A percentile compares a stretch with the other conserved stretches of the same genome.
Evolutionary conservation across 2,113 vertebrate species (phyloP).

Genomic region (Odobenus rosmarus): DNA sequence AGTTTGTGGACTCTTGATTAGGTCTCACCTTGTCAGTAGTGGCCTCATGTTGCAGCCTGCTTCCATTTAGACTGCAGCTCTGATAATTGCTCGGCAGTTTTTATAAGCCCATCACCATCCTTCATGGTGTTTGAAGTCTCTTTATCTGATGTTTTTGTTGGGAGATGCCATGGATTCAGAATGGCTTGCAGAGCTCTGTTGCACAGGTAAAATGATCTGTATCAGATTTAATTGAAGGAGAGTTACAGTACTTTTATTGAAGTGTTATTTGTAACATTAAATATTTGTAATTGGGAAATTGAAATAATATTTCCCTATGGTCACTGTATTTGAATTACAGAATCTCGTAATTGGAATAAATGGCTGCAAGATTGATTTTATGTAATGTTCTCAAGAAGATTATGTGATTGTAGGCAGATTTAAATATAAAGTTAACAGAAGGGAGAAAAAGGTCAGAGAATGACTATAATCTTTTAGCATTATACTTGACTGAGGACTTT

Average conservation of each 20-base stretch:
- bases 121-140: conserved; percentile 77
- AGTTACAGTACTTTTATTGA: not conserved
- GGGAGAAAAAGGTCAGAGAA: not conserved
- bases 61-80: conserved; percentile 83
- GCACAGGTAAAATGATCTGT: conserved; percentile 89
- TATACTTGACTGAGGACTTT: not conserved
- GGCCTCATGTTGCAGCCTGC: conserved; percentile 85
- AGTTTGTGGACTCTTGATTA: conserved; percentile 82
- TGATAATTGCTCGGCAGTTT: conserved; percentile 84
- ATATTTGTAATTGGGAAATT: conserved; percentile 3
- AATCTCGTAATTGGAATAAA: not conserved
- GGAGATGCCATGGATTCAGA: conserved; percentile 87
- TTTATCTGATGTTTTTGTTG: conserved; percentile 86
- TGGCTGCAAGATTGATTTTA: not conserved
- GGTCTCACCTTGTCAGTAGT: conserved; percentile 83
- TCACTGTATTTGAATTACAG: not conserved
- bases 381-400: not conserved
- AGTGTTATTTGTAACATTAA: not conserved
- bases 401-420: not conserved
- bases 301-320: not conserved
- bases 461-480: not conserved
- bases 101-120: conserved; percentile 79
- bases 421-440: conserved; percentile 15
- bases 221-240: conserved; percentile 9
- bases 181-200: conserved; percentile 94